Base-by-base conservation (phyloP, 1,140 invertebrate genomes). In the Hyles vespertilio region DNA sequence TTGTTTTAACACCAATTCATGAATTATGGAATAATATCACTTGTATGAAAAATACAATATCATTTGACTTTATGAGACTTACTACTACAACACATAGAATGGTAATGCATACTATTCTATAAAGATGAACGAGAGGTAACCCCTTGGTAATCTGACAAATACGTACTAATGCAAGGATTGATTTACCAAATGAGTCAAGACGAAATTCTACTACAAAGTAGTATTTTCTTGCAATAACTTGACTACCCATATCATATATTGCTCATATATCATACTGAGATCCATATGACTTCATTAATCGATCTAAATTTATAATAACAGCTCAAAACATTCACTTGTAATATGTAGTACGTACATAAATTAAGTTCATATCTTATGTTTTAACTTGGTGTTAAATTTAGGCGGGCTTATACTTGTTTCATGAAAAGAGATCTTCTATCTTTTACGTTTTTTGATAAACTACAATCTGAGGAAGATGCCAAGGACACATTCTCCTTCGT, bases 331-430 rank as follows among this genome's bases (percentile, higher is more conserved):
- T 40, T 40, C 5, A 40, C 22, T 22, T 22, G 36, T 40, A 5
- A 5, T 40, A 40, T 40, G 36, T 8, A 40, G 8, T 40, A 8
- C 1, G 8, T 40, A 8, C 5, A 40, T 40, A 40, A 40, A 40
- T 40, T 8, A 40, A 5, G 8, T 60, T 62, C 72, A 87, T 45
- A 79, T 74, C 67, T 85, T 87, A 70, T 87, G 77, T 70, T 68
- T 75, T 69, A 84, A 62, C 57, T 87, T 87, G 32, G 81, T 90
- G 58, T 90, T 89, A 55, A 92, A 90, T 77, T 91, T 91, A 47
- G 91, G 90, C 10, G 91, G 91, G 56, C 90, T 92, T 57, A 70
- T 44, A 92, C 91, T 81, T 92, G 91, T 67, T 92, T 92, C 67
- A 92, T 79, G 77, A 92, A 92, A 59, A 92, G 65, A 51, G 86